Conservation (phyloP, 1,140 invertebrate species). For the Diachasma alloeum region DNA sequence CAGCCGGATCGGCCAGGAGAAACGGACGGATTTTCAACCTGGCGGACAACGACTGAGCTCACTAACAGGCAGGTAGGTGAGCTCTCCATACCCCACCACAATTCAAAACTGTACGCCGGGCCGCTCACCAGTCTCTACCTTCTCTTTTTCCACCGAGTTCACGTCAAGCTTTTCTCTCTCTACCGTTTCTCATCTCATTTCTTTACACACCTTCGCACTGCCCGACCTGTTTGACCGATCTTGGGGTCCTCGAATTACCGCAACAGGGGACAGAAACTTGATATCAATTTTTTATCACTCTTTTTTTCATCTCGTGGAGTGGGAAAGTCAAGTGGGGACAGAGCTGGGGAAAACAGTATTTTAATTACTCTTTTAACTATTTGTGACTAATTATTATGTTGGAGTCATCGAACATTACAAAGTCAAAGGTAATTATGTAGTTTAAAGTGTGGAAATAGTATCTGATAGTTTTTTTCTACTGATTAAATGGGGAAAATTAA, state of each 20-base stretch:
- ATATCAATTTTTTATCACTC: not conserved
- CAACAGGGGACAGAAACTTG: not conserved
- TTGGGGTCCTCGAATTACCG: not conserved
- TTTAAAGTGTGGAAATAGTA: too few species aligned
- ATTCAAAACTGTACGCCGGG: slow-evolving; percentile 40
- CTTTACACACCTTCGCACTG: not conserved
- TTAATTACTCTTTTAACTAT: too few species aligned
- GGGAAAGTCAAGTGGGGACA: not conserved
- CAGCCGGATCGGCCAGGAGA: slow-evolving; percentile 29
- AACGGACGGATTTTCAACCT: slow-evolving; percentile 59
- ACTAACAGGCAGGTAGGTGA: slow-evolving; percentile 56
- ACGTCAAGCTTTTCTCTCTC: slow-evolving; percentile 27
- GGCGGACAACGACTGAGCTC: slow-evolving; percentile 59
- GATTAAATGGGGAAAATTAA: too few species aligned
- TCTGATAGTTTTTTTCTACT: too few species aligned
- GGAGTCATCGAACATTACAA: too few species aligned
- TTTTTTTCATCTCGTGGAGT: not conserved
- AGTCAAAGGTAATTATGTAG: too few species aligned
- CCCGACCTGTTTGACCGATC: slow-evolving; percentile 6
- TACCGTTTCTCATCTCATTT: slow-evolving; percentile 1
- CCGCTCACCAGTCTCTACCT: slow-evolving; percentile 54
- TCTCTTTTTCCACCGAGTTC: slow-evolving; percentile 30
- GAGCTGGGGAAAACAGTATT: too few species aligned
- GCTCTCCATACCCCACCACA: slow-evolving; percentile 46
- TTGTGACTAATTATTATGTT: too few species aligned